phyloP scores from a whole-genome alignment of 2,888 invertebrate species.

The Oxyteleia sp. region DNA sequence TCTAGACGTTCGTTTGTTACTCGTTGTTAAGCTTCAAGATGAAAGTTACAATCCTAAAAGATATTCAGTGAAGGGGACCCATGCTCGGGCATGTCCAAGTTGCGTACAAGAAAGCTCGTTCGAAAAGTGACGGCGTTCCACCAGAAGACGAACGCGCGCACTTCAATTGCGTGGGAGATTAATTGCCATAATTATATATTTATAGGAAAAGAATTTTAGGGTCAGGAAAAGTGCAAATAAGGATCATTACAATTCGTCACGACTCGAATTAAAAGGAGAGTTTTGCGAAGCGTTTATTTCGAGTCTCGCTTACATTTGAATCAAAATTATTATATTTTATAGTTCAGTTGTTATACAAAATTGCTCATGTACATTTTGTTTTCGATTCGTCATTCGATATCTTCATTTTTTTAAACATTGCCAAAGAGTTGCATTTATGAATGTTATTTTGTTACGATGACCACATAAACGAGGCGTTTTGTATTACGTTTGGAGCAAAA shows the following conservation, averaged over 20 bases:
- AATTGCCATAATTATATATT: slow-evolving; percentile 44
- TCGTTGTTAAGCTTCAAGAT: slow-evolving; percentile 8
- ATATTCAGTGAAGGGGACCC: not conserved
- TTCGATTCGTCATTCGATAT: not conserved
- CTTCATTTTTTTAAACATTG: slow-evolving; percentile 37
- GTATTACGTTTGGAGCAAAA: slow-evolving; percentile 37
- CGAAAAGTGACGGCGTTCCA: not conserved
- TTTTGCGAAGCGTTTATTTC: not conserved
- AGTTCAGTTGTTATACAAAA: not conserved
- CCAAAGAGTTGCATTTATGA: slow-evolving; percentile 65
- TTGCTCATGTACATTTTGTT: not conserved
- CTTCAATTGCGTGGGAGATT: slow-evolving; percentile 12
- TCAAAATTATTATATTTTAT: slow-evolving; percentile 8
- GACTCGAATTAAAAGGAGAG: not conserved
- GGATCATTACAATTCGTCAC: not conserved
- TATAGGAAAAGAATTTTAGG: not conserved
- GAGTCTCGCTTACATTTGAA: slow-evolving; percentile 4
- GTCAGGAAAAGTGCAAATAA: not conserved
- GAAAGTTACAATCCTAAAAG: not conserved
- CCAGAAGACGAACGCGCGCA: slow-evolving; percentile 5
- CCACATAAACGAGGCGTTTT: slow-evolving; percentile 29
- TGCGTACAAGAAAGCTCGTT: not conserved
- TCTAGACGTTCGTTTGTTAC: slow-evolving; percentile 12
- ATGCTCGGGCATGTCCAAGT: not conserved
- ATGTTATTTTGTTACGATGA: slow-evolving; percentile 45